These are phyloP conservation scores for Anoplopoma fimbria DNA, from an alignment of 2,113 vertebrate genomes.

Conservation along the genomic window DNA sequence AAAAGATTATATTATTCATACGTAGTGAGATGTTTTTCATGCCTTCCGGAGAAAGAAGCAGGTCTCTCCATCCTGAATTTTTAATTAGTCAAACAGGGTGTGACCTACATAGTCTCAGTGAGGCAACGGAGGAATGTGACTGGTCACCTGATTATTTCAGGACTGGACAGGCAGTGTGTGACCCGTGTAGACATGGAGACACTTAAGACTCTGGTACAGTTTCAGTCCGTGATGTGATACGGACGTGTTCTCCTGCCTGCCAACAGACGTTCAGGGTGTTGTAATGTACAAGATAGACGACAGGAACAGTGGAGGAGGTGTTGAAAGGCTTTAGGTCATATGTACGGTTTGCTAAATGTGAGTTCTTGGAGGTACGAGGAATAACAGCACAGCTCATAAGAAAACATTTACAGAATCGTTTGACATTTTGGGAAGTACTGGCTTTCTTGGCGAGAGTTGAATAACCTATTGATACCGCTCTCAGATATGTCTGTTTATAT, in stretches of 20 bases:
- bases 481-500: too few species aligned
- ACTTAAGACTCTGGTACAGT: conserved; percentile 71
- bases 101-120: conserved; percentile 69
- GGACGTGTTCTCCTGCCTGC: conserved; percentile 28
- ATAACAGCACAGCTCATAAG: not conserved
- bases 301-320: conserved; percentile 15
- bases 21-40: conserved; percentile 6
- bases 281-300: conserved; percentile 41
- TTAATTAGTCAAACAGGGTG: conserved; percentile 68
- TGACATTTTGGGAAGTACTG: not conserved
- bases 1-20: not conserved
- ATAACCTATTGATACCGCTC: not conserved
- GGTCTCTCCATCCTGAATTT: conserved; percentile 69
- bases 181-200: conserved; percentile 63
- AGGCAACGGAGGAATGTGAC: conserved; percentile 47
- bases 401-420: not conserved
- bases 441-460: too few species aligned
- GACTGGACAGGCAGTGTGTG: conserved; percentile 56
- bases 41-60: conserved; percentile 33
- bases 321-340: conserved; percentile 14
- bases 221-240: conserved; percentile 70
- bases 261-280: conserved; percentile 31
- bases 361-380: not conserved
- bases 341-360: not conserved
- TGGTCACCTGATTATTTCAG: conserved; percentile 71